Conservation (phyloP, 2,113 vertebrate genomes). For the Pluvianellus socialis region DNA sequence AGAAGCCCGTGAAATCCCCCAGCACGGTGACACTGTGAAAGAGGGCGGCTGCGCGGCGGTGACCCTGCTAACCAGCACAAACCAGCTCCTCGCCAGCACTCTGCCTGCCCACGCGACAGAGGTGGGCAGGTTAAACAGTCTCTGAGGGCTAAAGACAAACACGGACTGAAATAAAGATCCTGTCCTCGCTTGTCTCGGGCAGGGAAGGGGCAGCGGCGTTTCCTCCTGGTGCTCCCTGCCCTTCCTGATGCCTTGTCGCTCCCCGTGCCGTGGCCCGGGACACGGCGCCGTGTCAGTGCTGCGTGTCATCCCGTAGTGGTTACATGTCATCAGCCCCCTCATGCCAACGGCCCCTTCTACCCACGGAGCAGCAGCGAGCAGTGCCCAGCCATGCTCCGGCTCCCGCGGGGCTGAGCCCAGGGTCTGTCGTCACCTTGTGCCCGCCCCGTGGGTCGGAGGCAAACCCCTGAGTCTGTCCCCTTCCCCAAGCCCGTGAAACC, state of each 20-base stretch:
- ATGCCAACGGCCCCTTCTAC: neutral
- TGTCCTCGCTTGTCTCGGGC: neutral
- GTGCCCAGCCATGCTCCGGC: rapidly evolving
- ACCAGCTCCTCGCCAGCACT: neutral
- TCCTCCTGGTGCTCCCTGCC: neutral
- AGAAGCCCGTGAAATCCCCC: neutral
- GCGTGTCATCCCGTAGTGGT: neutral
- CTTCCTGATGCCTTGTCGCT: neutral
- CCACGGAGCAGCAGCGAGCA: rapidly evolving
- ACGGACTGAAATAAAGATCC: neutral
- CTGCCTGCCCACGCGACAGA: rapidly evolving
- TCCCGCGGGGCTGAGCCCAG: neutral
- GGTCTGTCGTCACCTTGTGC: neutral
- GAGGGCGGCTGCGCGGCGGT: neutral
- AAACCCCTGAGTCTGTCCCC: neutral
- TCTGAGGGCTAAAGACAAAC: neutral
- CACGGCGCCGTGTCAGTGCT: neutral
- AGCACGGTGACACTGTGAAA: neutral
- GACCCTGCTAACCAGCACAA: neutral
- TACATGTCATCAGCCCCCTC: rapidly evolving
- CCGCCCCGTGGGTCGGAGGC: neutral
- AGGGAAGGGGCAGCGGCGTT: neutral
- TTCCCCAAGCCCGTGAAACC: neutral
- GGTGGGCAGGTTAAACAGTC: neutral
- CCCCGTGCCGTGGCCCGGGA: neutral